phyloP scores from a whole-genome alignment of 2,113 vertebrate species.

The Pagrus major region DNA sequence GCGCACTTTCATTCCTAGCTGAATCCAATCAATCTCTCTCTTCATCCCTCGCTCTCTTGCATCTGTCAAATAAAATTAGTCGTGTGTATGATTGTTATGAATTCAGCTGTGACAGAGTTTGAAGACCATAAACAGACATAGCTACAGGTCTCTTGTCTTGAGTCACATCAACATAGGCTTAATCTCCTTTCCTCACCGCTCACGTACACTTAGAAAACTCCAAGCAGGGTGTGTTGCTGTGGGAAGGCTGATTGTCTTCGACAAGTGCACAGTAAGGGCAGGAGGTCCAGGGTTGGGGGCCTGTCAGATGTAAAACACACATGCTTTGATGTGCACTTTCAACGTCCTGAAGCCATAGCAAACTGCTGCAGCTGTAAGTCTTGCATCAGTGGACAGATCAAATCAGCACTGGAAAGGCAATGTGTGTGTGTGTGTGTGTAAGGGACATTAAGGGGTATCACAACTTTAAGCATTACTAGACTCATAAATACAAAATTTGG shows the following conservation, averaged over 20 bases:
- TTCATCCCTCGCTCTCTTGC: not conserved
- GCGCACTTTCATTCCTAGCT: not conserved
- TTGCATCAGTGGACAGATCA: constrained; percentile 48
- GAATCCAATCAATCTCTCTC: not conserved
- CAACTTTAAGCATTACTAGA: not conserved
- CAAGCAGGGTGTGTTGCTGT: constrained; percentile 34
- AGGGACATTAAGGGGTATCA: not conserved
- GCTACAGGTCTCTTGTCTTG: not conserved
- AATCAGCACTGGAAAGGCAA: constrained; percentile 17
- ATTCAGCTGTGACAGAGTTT: constrained; percentile 8
- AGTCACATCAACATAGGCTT: constrained; percentile 1
- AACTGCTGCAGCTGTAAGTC: constrained; percentile 36
- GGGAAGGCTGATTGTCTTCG: constrained; percentile 63
- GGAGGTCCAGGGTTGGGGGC: constrained; percentile 48
- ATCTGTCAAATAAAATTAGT: not conserved
- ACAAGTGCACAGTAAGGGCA: constrained; percentile 70
- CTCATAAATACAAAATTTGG: not conserved
- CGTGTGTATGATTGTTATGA: not conserved
- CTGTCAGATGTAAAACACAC: constrained; percentile 69
- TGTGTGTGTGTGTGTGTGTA: constrained; percentile 10
- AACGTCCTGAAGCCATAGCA: constrained; percentile 43
- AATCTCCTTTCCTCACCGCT: constrained; percentile 9
- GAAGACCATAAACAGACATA: constrained; percentile 37
- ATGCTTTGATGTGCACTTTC: constrained; percentile 74
- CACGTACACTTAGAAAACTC: constrained; percentile 15